A percentile compares a stretch with the other conserved stretches of the same genome.
Evolutionary conservation across 2,888 invertebrate genomes (phyloP).

Genomic region (Caenorhabditis doughertyi): DNA sequence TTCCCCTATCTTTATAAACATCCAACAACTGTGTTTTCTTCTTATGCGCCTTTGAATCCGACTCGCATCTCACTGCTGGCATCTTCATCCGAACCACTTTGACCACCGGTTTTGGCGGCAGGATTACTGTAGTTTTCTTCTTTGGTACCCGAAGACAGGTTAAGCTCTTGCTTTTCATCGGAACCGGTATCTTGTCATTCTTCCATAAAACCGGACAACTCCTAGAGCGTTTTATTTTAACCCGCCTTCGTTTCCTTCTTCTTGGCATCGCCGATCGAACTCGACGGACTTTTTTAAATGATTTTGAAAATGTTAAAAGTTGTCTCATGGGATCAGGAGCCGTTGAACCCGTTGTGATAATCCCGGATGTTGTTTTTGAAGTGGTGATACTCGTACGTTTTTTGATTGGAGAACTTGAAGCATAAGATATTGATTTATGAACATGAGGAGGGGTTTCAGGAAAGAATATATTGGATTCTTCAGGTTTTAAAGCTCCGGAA

Average conservation of each 20-base stretch:
- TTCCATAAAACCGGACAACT: conserved; percentile 57
- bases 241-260: conserved; percentile 69
- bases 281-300: conserved; percentile 81
- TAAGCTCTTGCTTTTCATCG: conserved; percentile 61
- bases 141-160: conserved; percentile 54
- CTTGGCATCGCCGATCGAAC: conserved; percentile 65
- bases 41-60: conserved; percentile 35
- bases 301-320: conserved; percentile 80
- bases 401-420: neutral
- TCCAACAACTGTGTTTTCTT: conserved; percentile 63
- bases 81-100: conserved; percentile 40
- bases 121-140: neutral
- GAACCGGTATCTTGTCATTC: conserved; percentile 28
- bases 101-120: conserved; percentile 4
- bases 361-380: conserved; percentile 21
- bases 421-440: conserved; percentile 41
- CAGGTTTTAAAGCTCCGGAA: too few species aligned
- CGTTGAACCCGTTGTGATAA: neutral
- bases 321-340: conserved; percentile 49
- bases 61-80: conserved; percentile 38
- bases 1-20: conserved; percentile 65
- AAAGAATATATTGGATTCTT: neutral
- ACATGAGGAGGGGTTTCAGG: neutral
- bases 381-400: conserved; percentile 6
- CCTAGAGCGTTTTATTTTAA: conserved; percentile 44